Evolutionary conservation across 2,888 invertebrate species (phyloP).

Genomic region (Cryptops parisi): DNA sequence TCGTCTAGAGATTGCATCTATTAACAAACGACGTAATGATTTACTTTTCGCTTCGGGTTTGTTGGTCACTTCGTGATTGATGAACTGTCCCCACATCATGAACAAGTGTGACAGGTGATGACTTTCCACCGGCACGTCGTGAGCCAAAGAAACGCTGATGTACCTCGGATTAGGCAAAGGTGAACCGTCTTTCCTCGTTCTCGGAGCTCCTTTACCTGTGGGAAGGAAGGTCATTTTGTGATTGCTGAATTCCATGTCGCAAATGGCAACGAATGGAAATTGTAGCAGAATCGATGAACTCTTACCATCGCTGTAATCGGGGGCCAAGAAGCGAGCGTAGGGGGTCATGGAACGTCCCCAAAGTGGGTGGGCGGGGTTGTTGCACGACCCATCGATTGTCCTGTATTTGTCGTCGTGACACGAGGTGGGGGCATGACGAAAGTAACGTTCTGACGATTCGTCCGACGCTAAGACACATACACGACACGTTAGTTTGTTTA

Average conservation of each 20-base stretch:
- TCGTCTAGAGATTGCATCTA: background rate
- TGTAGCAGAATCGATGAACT: too few species aligned
- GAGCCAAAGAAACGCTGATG: constrained; percentile 80
- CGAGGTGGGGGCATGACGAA: too few species aligned
- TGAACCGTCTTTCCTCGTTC: constrained; percentile 60
- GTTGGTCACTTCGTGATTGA: constrained; percentile 17
- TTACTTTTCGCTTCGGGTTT: constrained; percentile 13
- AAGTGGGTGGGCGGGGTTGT: constrained; percentile 71
- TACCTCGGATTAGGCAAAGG: constrained; percentile 65
- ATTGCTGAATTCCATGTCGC: too few species aligned
- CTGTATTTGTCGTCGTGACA: constrained; percentile 61
- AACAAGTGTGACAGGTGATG: constrained; percentile 88
- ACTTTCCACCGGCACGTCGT: constrained; percentile 83
- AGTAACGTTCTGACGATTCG: too few species aligned
- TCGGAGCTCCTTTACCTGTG: constrained; percentile 37
- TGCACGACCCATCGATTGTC: constrained; percentile 72
- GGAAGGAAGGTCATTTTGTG: too few species aligned
- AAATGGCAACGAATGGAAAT: too few species aligned
- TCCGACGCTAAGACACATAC: too few species aligned
- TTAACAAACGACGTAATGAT: too few species aligned
- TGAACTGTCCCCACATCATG: constrained; percentile 65
- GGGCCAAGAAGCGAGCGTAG: constrained; percentile 24
- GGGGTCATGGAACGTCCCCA: constrained; percentile 68
- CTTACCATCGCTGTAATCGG: constrained; percentile 23
- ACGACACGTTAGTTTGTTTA: too few species aligned